A percentile compares a stretch with the other conserved stretches of the same genome.
phyloP scores from a whole-genome alignment of 2,797 vertebrate genomes.

The Sebastes minor region DNA sequence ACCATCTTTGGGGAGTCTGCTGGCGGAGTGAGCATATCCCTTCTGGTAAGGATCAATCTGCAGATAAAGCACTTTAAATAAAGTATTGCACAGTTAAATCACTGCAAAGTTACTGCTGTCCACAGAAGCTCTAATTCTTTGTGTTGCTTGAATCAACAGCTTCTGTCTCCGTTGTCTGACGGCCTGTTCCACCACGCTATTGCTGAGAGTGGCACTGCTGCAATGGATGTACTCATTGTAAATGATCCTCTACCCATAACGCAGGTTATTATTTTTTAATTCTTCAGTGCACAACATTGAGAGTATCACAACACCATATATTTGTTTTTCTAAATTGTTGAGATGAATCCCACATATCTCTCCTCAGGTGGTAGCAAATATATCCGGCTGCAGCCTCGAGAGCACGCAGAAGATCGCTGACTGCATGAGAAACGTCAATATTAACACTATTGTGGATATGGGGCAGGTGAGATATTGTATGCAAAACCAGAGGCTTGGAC shows the following conservation, averaged over 20 bases:
- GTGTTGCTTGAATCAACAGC: constrained; percentile 54
- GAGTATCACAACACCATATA: background rate
- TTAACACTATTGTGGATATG: constrained; percentile 39
- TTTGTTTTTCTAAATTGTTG: background rate
- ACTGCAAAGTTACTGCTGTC: background rate
- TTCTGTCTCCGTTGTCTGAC: constrained; percentile 77
- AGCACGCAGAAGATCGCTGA: constrained; percentile 70
- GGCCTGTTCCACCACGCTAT: constrained; percentile 81
- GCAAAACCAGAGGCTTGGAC: background rate
- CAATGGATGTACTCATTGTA: background rate
- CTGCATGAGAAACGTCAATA: constrained; percentile 71
- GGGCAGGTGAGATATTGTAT: constrained; percentile 47
- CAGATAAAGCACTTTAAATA: background rate
- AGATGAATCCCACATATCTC: background rate
- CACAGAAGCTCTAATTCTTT: background rate
- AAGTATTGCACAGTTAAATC: background rate
- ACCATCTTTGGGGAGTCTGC: background rate
- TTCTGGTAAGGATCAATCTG: background rate
- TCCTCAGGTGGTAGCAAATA: constrained; percentile 65
- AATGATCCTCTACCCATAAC: constrained; percentile 39
- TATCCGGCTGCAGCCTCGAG: constrained; percentile 72
- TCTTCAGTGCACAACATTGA: background rate
- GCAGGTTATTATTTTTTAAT: constrained; percentile 50
- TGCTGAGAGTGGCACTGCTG: constrained; percentile 81
- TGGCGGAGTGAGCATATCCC: background rate